Percentiles rank a stretch among this genome's conserved stretches.
Evolutionary conservation across 2,113 vertebrate species (phyloP).

Genomic region (Illadopsis cleaveri): DNA sequence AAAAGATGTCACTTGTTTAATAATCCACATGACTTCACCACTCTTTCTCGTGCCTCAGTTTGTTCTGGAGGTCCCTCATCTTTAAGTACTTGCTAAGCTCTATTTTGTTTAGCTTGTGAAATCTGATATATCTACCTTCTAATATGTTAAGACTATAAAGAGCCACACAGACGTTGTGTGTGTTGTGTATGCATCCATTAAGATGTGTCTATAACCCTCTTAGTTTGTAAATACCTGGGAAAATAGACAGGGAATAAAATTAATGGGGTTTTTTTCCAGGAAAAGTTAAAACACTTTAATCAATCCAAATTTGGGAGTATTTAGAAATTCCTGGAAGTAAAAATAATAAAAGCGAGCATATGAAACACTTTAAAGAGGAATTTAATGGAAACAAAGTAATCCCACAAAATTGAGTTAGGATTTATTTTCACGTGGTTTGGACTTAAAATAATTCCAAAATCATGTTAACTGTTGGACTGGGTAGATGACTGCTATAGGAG

Average conservation of each 20-base stretch:
- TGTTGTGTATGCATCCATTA: neutral
- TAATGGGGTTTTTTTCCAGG: neutral
- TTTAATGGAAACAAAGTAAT: conserved; percentile 42
- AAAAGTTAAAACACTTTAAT: conserved; percentile 19
- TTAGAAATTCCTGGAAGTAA: conserved; percentile 56
- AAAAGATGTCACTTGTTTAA: neutral
- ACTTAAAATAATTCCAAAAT: conserved; percentile 63
- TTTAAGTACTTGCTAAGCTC: neutral
- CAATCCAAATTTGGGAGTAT: conserved; percentile 44
- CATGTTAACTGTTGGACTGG: conserved; percentile 40
- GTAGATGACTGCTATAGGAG: conserved; percentile 27
- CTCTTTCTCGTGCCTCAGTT: neutral
- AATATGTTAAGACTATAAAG: neutral
- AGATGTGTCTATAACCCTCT: neutral
- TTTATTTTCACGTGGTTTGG: conserved; percentile 61
- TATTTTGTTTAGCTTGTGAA: neutral
- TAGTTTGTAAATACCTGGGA: neutral
- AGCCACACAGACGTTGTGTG: neutral
- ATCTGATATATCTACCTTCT: neutral
- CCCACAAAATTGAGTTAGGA: conserved; percentile 44
- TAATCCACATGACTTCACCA: neutral
- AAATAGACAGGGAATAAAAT: neutral
- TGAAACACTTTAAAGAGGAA: conserved; percentile 45
- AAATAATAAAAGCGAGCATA: conserved; percentile 23
- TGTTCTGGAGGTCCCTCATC: neutral